phyloP scores from a whole-genome alignment of 2,888 invertebrate species.

The Ecdyonurus torrentis region DNA sequence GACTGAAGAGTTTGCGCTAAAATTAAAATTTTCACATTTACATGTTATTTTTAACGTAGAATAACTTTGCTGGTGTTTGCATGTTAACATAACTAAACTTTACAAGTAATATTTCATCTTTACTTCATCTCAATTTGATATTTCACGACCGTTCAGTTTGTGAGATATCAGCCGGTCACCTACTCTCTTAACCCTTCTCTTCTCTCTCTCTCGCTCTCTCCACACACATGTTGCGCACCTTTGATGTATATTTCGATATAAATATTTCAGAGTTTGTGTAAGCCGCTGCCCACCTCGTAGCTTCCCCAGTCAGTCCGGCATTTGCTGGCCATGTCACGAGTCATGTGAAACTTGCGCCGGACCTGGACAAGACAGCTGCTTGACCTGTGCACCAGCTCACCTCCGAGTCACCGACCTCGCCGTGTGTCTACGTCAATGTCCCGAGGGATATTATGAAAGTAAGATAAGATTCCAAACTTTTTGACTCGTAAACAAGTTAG shows the following conservation, averaged over 20 bases:
- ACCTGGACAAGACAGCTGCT: conserved; percentile 69
- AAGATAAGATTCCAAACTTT: conserved; percentile 20
- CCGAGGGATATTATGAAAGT: conserved; percentile 79
- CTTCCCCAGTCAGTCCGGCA: conserved; percentile 60
- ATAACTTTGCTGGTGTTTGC: too few relatives aligned
- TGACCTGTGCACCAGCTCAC: conserved; percentile 70
- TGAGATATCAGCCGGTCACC: too few relatives aligned
- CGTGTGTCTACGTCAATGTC: conserved; percentile 74
- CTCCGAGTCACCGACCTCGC: conserved; percentile 68
- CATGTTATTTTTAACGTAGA: too few relatives aligned
- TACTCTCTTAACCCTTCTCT: too few relatives aligned
- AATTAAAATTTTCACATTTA: too few relatives aligned
- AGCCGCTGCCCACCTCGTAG: conserved; percentile 71
- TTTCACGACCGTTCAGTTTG: too few relatives aligned
- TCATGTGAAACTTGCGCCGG: conserved; percentile 81
- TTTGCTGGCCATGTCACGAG: conserved; percentile 76
- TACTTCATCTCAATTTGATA: conserved; percentile 7
- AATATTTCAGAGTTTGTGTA: conserved; percentile 54
- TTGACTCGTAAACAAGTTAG: background rate
- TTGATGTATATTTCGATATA: conserved; percentile 8
- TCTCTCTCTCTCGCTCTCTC: too few relatives aligned
- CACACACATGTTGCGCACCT: too few relatives aligned
- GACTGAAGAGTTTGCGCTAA: too few relatives aligned
- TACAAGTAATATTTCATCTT: too few relatives aligned
- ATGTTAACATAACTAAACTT: too few relatives aligned